Evolutionary conservation across 2,888 invertebrate species (phyloP).

Genomic region (Hirtodrosophila cameraria): DNA sequence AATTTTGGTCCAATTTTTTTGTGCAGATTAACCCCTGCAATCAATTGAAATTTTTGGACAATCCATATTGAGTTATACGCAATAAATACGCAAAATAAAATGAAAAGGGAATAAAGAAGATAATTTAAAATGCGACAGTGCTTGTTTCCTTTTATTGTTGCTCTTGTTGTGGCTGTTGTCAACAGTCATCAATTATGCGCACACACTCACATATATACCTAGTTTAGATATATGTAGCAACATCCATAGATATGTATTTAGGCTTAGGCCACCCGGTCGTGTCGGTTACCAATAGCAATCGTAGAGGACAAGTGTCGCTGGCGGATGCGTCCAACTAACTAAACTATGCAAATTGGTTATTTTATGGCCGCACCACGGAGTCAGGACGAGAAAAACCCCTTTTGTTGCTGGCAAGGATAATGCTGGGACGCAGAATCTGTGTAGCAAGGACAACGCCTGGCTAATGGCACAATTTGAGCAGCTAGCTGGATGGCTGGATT

Average conservation of each 20-base stretch:
- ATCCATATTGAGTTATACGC: slow-evolving; percentile 32
- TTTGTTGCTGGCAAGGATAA: slow-evolving; percentile 52
- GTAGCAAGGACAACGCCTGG: slow-evolving; percentile 61
- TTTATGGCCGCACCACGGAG: slow-evolving; percentile 69
- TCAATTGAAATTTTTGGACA: slow-evolving; percentile 29
- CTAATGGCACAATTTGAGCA: slow-evolving; percentile 77
- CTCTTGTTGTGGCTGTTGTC: slow-evolving; percentile 49
- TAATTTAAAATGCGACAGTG: slow-evolving; percentile 56
- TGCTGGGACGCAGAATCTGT: slow-evolving; percentile 38
- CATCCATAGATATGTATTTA: slow-evolving; percentile 7
- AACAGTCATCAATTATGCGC: slow-evolving; percentile 67
- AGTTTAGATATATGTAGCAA: slow-evolving; percentile 1
- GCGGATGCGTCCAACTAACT: slow-evolving; percentile 81
- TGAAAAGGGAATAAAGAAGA: slow-evolving; percentile 12
- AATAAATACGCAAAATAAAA: slow-evolving; percentile 49
- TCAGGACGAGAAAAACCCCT: slow-evolving; percentile 32
- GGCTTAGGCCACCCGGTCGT: slow-evolving; percentile 11
- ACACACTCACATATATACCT: slow-evolving; percentile 5
- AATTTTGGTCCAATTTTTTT: too few species aligned
- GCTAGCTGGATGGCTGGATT: slow-evolving; percentile 54
- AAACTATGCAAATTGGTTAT: slow-evolving; percentile 83
- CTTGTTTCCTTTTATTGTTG: slow-evolving; percentile 18
- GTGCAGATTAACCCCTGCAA: slow-evolving; percentile 10
- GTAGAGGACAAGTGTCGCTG: slow-evolving; percentile 64
- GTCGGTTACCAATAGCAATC: slow-evolving; percentile 24